Evolutionary conservation across 2,888 invertebrate genomes (phyloP).

Genomic region (Parasteatoda lunata): DNA sequence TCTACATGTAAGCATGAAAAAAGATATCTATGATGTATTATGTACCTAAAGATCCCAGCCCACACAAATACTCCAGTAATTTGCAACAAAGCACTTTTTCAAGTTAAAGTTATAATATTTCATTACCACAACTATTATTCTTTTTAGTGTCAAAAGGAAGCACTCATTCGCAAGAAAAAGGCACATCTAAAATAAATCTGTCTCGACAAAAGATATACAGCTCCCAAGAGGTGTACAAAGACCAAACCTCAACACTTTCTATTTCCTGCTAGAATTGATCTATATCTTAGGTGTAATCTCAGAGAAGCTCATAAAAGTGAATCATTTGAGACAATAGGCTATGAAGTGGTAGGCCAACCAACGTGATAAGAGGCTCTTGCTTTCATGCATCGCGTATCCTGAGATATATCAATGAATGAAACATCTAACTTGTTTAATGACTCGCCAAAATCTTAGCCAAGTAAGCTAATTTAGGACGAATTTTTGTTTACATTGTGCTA

Average conservation of each 20-base stretch:
- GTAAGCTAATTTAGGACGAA: not conserved
- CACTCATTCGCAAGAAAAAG: conserved; percentile 4
- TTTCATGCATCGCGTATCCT: not conserved
- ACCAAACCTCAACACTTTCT: conserved; percentile 20
- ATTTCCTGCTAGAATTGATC: conserved; percentile 31
- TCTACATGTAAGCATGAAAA: no score
- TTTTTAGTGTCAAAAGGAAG: not conserved
- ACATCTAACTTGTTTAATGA: no score
- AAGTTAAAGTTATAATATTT: not conserved
- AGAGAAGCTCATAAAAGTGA: conserved; percentile 54
- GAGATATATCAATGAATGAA: no score
- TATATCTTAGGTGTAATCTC: conserved; percentile 50
- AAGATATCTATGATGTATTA: no score
- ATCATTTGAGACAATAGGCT: conserved; percentile 56
- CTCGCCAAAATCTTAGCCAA: not conserved
- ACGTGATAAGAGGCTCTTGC: conserved; percentile 25
- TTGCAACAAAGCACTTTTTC: no score
- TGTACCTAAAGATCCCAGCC: no score
- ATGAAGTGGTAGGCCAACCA: conserved; percentile 47
- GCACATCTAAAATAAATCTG: conserved; percentile 34
- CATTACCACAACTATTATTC: not conserved
- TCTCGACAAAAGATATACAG: conserved; percentile 36
- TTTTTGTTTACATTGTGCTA: not conserved
- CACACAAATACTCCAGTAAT: no score
- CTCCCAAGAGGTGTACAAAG: conserved; percentile 43